Conservation (phyloP, 2,797 vertebrate species). For the Sebastes vulpes region DNA sequence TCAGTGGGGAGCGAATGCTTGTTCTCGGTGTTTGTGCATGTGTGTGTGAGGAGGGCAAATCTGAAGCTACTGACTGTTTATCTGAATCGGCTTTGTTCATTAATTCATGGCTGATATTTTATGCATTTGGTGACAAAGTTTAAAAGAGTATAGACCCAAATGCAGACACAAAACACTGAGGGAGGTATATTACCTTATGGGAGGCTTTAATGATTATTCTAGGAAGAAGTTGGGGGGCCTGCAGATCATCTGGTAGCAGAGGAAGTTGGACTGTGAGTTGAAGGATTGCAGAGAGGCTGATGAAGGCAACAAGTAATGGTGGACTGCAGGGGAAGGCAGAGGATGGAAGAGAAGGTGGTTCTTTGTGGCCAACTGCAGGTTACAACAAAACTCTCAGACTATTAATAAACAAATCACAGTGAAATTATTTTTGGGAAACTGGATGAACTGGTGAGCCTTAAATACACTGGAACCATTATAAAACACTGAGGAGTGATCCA, state of each 20-base stretch:
- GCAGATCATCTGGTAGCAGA: constrained; percentile 20
- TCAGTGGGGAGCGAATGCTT: constrained; percentile 70
- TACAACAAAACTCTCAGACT: background rate
- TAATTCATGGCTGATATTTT: constrained; percentile 86
- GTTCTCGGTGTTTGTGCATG: constrained; percentile 70
- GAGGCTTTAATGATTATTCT: constrained; percentile 45
- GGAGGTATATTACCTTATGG: constrained; percentile 28
- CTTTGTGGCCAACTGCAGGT: background rate
- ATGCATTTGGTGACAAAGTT: constrained; percentile 80
- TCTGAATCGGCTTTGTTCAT: constrained; percentile 86
- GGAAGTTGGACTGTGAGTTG: background rate
- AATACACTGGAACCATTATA: background rate
- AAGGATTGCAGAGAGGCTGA: background rate
- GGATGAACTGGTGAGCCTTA: background rate
- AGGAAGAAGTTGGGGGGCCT: constrained; percentile 19
- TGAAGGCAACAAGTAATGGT: background rate
- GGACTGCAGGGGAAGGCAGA: background rate
- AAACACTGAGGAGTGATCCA: background rate
- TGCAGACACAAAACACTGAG: constrained; percentile 38
- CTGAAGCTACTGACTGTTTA: constrained; percentile 80
- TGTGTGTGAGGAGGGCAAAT: constrained; percentile 62
- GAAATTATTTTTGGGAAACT: background rate
- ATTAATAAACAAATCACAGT: background rate
- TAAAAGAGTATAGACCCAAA: constrained; percentile 67
- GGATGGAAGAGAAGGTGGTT: background rate